Evolutionary conservation across 2,797 vertebrate genomes (phyloP).

Genomic region (Pangasius krempfi): DNA sequence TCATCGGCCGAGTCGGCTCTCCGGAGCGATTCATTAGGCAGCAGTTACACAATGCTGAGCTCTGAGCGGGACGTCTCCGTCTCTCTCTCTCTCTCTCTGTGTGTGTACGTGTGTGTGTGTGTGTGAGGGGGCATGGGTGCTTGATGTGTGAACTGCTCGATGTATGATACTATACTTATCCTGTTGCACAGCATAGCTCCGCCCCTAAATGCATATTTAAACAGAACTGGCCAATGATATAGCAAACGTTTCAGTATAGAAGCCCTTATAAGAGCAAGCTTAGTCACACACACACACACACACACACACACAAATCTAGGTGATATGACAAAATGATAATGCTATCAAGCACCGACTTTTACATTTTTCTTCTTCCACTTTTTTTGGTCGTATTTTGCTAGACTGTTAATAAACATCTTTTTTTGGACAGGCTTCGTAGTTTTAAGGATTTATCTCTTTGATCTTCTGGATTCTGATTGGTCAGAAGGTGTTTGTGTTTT

Average conservation of each 20-base stretch:
- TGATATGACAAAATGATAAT: not conserved
- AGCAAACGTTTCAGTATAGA: not conserved
- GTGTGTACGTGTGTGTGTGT: not conserved
- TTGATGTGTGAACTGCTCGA: not conserved
- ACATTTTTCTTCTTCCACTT: not conserved
- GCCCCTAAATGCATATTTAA: not conserved
- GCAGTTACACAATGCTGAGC: constrained; percentile 67
- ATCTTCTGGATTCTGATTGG: not conserved
- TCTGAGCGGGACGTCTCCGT: constrained; percentile 56
- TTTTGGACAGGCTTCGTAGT: too few relatives aligned
- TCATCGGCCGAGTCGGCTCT: constrained; percentile 76
- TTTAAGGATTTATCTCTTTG: too few relatives aligned
- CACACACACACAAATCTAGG: not conserved
- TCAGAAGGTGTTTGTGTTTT: not conserved
- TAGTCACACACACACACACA: constrained; percentile 1
- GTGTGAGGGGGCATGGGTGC: not conserved
- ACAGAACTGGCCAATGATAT: not conserved
- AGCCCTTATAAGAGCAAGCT: not conserved
- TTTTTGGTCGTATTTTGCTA: not conserved
- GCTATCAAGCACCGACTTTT: not conserved
- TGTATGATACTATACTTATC: not conserved
- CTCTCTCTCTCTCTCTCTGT: not conserved
- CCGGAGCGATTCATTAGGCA: constrained; percentile 79
- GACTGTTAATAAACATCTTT: not conserved
- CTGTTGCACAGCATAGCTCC: not conserved